A percentile compares a stretch with the other conserved stretches of the same genome.
Evolutionary conservation across 2,797 vertebrate genomes (phyloP).

Genomic region (Pachyuromys duprasi): DNA sequence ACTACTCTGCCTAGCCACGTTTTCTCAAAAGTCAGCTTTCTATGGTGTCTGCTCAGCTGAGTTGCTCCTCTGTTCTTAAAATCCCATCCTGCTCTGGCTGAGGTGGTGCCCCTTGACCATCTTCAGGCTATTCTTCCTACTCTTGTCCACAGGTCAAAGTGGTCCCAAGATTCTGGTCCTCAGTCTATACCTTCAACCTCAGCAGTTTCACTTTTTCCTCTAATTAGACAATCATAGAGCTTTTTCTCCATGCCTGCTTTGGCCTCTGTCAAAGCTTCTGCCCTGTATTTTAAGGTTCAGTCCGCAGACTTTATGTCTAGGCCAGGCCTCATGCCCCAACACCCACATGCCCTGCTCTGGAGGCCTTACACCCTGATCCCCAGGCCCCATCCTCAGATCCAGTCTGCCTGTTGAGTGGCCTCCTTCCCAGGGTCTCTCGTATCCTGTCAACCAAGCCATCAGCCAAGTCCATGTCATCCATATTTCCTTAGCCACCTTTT

Average conservation of each 20-base stretch:
- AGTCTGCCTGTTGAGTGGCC: background rate
- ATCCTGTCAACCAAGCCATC: background rate
- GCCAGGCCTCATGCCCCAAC: background rate
- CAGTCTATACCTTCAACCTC: background rate
- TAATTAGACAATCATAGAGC: background rate
- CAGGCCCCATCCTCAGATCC: background rate
- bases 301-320: background rate
- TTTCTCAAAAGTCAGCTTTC: background rate
- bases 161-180: background rate
- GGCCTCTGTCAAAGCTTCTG: background rate
- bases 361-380: background rate
- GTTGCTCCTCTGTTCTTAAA: background rate
- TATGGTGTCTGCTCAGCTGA: background rate
- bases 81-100: background rate
- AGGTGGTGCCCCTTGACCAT: background rate
- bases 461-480: rapidly evolving
- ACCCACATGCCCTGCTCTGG: background rate
- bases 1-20: background rate
- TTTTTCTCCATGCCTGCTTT: background rate
- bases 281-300: background rate
- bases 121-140: background rate
- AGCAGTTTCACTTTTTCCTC: background rate
- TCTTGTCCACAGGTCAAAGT: no score
- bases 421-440: background rate
- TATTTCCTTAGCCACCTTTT: no score